Evolutionary conservation across 2,797 vertebrate species (phyloP).

Genomic region (Hapalemur alaotrensis): DNA sequence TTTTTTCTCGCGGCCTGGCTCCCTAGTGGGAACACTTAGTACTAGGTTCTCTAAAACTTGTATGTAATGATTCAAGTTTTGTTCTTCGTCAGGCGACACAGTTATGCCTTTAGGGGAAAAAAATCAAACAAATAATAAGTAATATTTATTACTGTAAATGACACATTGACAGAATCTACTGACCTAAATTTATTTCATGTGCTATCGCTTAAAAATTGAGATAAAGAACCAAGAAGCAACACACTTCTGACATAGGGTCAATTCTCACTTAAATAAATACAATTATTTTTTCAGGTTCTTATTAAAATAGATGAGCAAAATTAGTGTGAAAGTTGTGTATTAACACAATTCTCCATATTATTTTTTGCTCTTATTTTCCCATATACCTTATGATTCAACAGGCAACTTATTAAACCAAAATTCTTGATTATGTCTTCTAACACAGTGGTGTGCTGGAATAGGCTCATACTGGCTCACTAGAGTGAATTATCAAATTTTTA

Average conservation of each 20-base stretch:
- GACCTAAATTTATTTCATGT: background rate
- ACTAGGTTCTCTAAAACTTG: conserved; percentile 52
- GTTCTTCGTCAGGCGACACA: conserved; percentile 66
- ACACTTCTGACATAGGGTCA: background rate
- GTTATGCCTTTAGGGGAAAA: conserved; percentile 34
- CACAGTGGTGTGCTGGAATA: background rate
- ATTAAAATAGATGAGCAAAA: background rate
- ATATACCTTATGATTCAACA: background rate
- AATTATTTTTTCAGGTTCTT: conserved; percentile 33
- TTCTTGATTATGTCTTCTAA: background rate
- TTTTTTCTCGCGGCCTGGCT: background rate
- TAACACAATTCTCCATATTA: background rate
- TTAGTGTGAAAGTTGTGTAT: background rate
- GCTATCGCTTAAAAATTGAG: conserved; percentile 16
- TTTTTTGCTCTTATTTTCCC: background rate
- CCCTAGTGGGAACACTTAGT: conserved; percentile 36
- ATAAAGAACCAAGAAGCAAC: conserved; percentile 14
- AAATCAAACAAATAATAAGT: background rate
- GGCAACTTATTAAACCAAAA: conserved; percentile 32
- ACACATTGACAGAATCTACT: conserved; percentile 12
- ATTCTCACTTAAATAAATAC: background rate
- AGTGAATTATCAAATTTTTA: background rate
- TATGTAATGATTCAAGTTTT: conserved; percentile 67
- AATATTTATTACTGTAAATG: background rate
- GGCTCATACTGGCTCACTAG: background rate